Conservation (phyloP, 2,888 invertebrate species). For the Diarsia dahlii region DNA sequence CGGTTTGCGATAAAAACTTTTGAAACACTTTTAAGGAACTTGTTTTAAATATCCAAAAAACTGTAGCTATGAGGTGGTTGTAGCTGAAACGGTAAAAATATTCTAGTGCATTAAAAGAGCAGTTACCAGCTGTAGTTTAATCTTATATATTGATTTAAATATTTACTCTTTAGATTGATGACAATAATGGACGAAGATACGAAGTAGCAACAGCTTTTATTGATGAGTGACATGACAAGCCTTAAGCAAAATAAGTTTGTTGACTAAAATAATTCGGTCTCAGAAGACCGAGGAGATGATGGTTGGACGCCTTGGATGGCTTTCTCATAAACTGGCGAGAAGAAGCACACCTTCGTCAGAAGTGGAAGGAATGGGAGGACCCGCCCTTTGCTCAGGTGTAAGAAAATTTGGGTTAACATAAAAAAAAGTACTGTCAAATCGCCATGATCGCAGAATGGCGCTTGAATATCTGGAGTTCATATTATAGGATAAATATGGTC, state of each 20-base stretch:
- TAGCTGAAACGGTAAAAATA: not conserved
- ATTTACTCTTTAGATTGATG: not conserved
- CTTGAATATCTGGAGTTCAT: too few species aligned
- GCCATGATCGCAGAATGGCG: too few species aligned
- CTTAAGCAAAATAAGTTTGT: not conserved
- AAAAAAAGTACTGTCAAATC: too few species aligned
- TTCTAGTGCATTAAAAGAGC: not conserved
- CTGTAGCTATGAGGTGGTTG: not conserved
- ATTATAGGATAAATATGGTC: too few species aligned
- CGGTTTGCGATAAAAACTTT: not conserved
- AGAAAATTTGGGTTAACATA: too few species aligned
- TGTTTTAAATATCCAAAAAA: not conserved
- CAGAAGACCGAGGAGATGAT: too few species aligned
- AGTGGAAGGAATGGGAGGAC: too few species aligned
- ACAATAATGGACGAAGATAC: not conserved
- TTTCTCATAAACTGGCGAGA: too few species aligned
- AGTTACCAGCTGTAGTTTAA: too few species aligned
- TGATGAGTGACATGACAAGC: not conserved
- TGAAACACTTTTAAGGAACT: not conserved
- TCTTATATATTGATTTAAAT: not conserved
- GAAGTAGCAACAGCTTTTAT: not conserved
- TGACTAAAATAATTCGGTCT: not conserved
- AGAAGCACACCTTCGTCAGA: too few species aligned
- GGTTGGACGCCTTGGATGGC: too few species aligned
- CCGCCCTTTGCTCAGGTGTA: too few species aligned